phyloP scores from a whole-genome alignment of 2,113 vertebrate genomes.

The Oreochromis tanganicae region DNA sequence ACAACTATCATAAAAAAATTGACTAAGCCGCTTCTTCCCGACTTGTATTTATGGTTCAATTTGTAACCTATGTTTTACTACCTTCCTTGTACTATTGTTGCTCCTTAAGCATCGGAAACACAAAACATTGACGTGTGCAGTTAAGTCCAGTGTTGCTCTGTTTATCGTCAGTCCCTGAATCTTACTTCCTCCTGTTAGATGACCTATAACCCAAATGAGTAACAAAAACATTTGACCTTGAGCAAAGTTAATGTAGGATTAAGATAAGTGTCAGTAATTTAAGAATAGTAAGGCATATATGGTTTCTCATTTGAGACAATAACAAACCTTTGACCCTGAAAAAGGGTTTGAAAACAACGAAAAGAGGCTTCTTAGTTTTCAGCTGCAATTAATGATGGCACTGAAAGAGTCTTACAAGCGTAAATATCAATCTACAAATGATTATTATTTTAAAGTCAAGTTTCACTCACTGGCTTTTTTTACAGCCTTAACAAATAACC shows the following conservation, averaged over 20 bases:
- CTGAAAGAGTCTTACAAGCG: not conserved
- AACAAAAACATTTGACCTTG: not conserved
- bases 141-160: not conserved
- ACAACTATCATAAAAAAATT: not conserved
- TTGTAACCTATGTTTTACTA: not conserved
- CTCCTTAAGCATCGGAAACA: not conserved
- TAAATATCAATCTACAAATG: not conserved
- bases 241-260: not conserved
- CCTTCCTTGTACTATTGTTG: not conserved
- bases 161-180: not conserved
- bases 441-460: not conserved
- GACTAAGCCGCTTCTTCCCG: rapidly evolving
- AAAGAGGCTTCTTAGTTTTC: not conserved
- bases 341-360: not conserved
- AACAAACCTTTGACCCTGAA: not conserved
- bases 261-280: not conserved
- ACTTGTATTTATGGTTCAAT: not conserved
- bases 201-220: not conserved
- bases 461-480: not conserved
- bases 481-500: not conserved
- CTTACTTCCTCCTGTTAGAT: not conserved
- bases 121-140: not conserved
- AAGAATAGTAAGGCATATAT: not conserved
- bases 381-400: not conserved
- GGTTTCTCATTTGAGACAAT: not conserved